Evolutionary conservation across 2,888 invertebrate genomes (phyloP), one percentile per base, ranked within the genome.

Genomic region (Mayetiola destructor): DNA sequence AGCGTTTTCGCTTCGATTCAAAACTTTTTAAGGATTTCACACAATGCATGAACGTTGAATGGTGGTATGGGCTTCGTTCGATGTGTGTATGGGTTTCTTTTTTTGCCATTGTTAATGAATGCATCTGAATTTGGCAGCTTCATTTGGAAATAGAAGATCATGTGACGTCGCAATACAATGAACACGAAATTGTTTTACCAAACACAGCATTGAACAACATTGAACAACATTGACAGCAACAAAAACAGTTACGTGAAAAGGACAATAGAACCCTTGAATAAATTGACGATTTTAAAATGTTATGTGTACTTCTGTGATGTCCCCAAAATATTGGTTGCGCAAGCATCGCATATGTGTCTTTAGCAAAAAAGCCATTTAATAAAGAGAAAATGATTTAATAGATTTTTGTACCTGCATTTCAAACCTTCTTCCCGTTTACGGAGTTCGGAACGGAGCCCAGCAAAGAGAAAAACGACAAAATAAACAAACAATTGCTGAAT

Each of bases 81-180:
- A 23, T 40, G 6, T 21, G 21, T 23, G 40, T 21, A 40, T 21
- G 40, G 40, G 10, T 12, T 10, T 27, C 48, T 48, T 23, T 48
- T 48, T 48, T 48, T 48, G n/a, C n/a, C n/a, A n/a, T 48, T 48
- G 48, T 48, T 48, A 48, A 48, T 48, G 48, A 48, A 48, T 16
- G 48, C 48, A 48, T 48, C 48, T 48, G 48, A 48, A 48, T 48
- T 48, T 48, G 48, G 23, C 48, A 48, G 48, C 48, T 27, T n/a
- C 27, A 48, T 48, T 27, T 48, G 48, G 27, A 48, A 48, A 48
- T 27, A n/a, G n/a, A 48, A 48, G 48, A 48, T 48, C 48, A 48
- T 48, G 48, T 48, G 48, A 48, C 48, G 48, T 48, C 27, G 48
- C 48, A 48, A n/a, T n/a, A n/a, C n/a, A n/a, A n/a, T n/a, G n/a